A percentile compares a stretch with the other conserved stretches of the same genome.
Conservation (phyloP, 2,888 invertebrate genomes). For the Loripinus fragilis region DNA sequence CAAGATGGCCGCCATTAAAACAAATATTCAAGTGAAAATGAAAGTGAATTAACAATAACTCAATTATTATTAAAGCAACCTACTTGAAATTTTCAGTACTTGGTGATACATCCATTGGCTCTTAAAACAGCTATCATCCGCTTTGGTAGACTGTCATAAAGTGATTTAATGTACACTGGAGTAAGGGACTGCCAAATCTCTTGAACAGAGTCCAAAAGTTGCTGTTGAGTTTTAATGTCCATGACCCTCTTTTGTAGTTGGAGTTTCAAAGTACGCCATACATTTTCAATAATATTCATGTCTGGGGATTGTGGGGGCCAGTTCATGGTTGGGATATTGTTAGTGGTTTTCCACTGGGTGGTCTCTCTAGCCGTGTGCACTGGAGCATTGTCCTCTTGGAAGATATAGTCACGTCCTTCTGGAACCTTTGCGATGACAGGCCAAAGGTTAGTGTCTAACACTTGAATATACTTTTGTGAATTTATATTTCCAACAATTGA, state of each 20-base stretch:
- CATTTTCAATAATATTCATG: slow-evolving; percentile 9
- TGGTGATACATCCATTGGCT: not conserved
- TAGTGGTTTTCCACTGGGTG: not conserved
- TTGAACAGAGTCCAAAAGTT: not conserved
- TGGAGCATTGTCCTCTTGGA: too few species aligned
- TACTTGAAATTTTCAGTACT: not conserved
- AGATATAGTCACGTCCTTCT: too few species aligned
- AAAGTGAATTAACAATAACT: too few species aligned
- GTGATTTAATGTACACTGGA: not conserved
- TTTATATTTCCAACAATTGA: slow-evolving; percentile 8
- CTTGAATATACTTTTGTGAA: slow-evolving; percentile 19
- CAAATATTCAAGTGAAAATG: too few species aligned
- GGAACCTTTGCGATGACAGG: slow-evolving; percentile 13
- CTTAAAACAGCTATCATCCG: not conserved
- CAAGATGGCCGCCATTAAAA: too few species aligned
- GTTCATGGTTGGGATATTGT: slow-evolving; percentile 8
- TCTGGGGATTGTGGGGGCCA: slow-evolving; percentile 3
- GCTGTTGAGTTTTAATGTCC: not conserved
- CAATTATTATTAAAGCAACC: too few species aligned
- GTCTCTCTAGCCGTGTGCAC: not conserved
- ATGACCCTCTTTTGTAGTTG: not conserved
- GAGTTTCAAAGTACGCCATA: not conserved
- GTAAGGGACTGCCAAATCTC: not conserved
- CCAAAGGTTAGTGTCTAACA: slow-evolving; percentile 13
- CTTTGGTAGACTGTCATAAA: not conserved